phyloP scores from a whole-genome alignment of 2,113 vertebrate genomes.

The Sphaerodactylus townsendi region DNA sequence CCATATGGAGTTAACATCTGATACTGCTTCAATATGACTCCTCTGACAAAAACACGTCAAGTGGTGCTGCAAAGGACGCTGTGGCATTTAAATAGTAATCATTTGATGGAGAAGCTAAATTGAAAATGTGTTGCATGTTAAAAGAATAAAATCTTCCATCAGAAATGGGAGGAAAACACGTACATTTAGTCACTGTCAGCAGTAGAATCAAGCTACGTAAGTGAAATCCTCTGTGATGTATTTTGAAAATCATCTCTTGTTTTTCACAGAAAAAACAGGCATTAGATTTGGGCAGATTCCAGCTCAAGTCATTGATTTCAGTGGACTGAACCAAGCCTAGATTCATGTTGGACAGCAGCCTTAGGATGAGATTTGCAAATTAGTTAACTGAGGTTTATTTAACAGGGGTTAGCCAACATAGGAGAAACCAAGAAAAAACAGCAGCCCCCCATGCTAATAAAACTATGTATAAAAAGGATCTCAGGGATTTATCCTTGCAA shows the following conservation, averaged over 20 bases:
- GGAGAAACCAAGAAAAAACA: too few relatives aligned
- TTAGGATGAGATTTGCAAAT: not conserved
- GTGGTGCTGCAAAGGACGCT: slow-evolving; percentile 64
- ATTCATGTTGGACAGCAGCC: not conserved
- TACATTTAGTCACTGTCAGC: slow-evolving; percentile 49
- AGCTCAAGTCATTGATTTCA: not conserved
- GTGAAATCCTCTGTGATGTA: slow-evolving; percentile 18
- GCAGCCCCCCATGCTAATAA: too few relatives aligned
- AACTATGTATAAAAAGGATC: too few relatives aligned
- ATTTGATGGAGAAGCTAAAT: slow-evolving; percentile 64
- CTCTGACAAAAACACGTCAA: slow-evolving; percentile 70
- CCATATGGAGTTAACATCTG: slow-evolving; percentile 78
- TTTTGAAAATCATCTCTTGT: not conserved
- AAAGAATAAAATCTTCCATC: slow-evolving; percentile 60
- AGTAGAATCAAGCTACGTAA: slow-evolving; percentile 48
- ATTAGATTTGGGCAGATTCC: not conserved
- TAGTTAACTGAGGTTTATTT: not conserved
- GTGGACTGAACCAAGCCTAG: not conserved
- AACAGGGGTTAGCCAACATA: too few relatives aligned
- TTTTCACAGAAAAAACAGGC: not conserved
- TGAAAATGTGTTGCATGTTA: slow-evolving; percentile 67
- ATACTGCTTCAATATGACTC: slow-evolving; percentile 62
- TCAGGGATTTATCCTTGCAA: too few relatives aligned
- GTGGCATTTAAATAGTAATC: slow-evolving; percentile 76
- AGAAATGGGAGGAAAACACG: slow-evolving; percentile 42